Evolutionary conservation across 2,113 vertebrate genomes (phyloP), one percentile per base, ranked within the genome.

Genomic region (Gila orcuttii): DNA sequence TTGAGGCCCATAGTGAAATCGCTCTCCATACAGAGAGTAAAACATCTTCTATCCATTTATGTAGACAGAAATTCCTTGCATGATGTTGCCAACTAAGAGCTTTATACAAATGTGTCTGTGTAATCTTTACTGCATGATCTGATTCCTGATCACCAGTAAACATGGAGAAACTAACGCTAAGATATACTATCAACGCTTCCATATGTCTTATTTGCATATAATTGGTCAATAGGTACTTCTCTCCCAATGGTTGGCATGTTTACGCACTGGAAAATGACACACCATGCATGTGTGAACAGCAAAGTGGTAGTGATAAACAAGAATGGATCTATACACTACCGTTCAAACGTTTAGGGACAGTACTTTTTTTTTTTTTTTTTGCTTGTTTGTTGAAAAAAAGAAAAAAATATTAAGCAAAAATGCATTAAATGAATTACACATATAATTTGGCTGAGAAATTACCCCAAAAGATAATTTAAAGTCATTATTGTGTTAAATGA

Each of bases 71-170:
- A 64, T 80, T 47, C 23, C 23, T 80, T 15, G 39, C 79, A 25
- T 78, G 17, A 78, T 42, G 36, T 42, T 73, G 36, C 36, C 36
- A 21, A 21, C 36, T 77, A 55, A 33, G 28, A 55, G 75, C 8
- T 21, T 55, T 28, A 19, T 28, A 77, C 45, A 55, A 77, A 33
- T 31, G 75, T 6, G 2, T 77, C 75, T 77, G 75, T 52, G 25
- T 9, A 31, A 52, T 77, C 47, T 17, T 77, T 6, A 21, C n/a
- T 9, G 75, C 75, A 55, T 77, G 28, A 77, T 77, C 75, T 33
- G 47, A 77, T 55, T 33, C 75, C 75, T 23, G 47, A 77, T 55
- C 75, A 52, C 7, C 15, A 55, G 75, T 55, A 77, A 77, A 77
- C 25, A 55, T 12, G 47, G 13, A 10, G 50, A 55, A 77, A 23